phyloP scores from a whole-genome alignment of 2,888 invertebrate species.

The Anthophora plumipes region DNA sequence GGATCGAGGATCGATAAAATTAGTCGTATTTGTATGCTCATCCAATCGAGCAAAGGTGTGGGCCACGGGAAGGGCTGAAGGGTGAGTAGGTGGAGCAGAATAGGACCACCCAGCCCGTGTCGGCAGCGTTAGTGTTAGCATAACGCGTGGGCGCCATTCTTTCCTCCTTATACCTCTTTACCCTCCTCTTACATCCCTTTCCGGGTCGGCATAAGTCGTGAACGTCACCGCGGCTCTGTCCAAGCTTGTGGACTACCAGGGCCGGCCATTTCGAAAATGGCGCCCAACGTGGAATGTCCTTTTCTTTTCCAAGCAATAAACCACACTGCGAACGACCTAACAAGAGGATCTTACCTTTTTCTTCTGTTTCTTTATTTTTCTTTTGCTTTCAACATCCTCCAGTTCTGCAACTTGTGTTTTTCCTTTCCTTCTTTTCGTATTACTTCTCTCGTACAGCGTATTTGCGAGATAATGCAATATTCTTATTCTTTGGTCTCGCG shows the following conservation, averaged over 20 bases:
- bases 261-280: constrained; percentile 64
- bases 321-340: constrained; percentile 27
- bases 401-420: background rate
- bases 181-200: constrained; percentile 70
- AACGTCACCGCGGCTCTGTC: constrained; percentile 59
- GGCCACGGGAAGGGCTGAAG: constrained; percentile 73
- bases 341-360: constrained; percentile 19
- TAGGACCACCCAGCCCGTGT: constrained; percentile 84
- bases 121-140: constrained; percentile 83
- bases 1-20: constrained; percentile 67
- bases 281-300: constrained; percentile 48
- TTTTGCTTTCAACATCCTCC: background rate
- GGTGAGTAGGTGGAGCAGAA: constrained; percentile 83
- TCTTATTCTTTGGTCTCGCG: background rate
- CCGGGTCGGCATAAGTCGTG: constrained; percentile 67
- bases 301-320: constrained; percentile 58
- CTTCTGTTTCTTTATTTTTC: background rate
- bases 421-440: background rate
- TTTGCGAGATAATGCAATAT: background rate
- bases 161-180: constrained; percentile 76
- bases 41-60: constrained; percentile 73
- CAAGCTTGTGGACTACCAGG: constrained; percentile 55
- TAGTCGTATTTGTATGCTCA: constrained; percentile 70
- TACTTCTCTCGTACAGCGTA: background rate
- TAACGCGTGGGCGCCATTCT: constrained; percentile 84